Evolutionary conservation across 2,797 vertebrate genomes (phyloP).

Genomic region (Mormyrops boulengeri): DNA sequence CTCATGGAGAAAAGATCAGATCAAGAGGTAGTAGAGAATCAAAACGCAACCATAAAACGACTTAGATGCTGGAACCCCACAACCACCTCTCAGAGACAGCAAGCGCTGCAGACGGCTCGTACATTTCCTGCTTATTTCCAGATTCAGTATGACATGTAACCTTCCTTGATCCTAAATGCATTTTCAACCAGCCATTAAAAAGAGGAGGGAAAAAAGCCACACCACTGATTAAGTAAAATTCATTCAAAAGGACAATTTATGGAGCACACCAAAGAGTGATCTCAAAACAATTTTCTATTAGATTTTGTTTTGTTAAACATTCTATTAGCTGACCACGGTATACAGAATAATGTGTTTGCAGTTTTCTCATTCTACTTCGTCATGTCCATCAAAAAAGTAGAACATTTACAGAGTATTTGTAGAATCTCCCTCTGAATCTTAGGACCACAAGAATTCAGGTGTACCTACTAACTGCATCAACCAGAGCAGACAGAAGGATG

Average conservation of each 20-base stretch:
- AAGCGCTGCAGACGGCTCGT: background rate
- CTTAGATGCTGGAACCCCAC: background rate
- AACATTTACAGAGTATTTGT: constrained; percentile 3
- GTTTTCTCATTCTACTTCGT: background rate
- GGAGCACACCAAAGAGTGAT: background rate
- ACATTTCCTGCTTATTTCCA: background rate
- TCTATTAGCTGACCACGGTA: background rate
- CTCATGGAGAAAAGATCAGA: constrained; percentile 5
- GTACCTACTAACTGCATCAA: background rate
- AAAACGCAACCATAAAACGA: background rate
- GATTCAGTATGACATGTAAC: background rate
- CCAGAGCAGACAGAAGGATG: constrained; percentile 8
- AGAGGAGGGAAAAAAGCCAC: background rate
- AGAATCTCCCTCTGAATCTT: background rate
- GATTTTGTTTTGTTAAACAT: background rate
- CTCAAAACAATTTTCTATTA: background rate
- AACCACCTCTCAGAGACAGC: background rate
- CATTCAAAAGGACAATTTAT: background rate
- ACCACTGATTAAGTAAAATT: background rate
- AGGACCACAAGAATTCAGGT: background rate
- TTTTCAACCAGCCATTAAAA: constrained; percentile 3
- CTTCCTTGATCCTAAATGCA: background rate
- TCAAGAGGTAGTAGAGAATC: constrained; percentile 9
- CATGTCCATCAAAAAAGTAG: background rate
- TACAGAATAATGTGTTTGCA: background rate